Conservation (phyloP, 2,888 invertebrate species). For the Dasypolia templi region DNA sequence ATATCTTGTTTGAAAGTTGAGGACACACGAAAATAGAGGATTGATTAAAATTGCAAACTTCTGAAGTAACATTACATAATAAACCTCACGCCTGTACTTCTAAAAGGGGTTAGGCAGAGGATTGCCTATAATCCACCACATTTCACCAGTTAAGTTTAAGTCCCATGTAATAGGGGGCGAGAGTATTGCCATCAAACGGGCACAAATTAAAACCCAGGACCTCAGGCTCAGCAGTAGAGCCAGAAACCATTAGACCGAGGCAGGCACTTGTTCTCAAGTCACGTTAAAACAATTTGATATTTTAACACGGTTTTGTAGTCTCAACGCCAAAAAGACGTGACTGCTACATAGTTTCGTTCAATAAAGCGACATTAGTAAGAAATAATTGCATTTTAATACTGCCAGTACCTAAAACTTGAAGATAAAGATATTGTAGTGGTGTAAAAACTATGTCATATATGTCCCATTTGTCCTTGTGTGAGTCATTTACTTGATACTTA, state of each 20-base stretch:
- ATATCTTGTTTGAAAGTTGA: not conserved
- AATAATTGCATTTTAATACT: constrained; percentile 38
- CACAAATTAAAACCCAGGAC: not conserved
- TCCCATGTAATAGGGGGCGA: not conserved
- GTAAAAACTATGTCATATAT: constrained; percentile 55
- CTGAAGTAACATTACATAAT: constrained; percentile 7
- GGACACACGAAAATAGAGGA: not conserved
- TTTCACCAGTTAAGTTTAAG: not conserved
- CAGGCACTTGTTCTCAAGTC: not conserved
- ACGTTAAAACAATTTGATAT: constrained; percentile 3
- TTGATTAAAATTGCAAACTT: constrained; percentile 5
- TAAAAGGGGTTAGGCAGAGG: not conserved
- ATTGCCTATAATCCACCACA: not conserved
- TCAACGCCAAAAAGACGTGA: constrained; percentile 40
- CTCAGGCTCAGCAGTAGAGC: not conserved
- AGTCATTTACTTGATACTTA: constrained; percentile 53
- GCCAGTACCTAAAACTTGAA: constrained; percentile 27
- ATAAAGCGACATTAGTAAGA: constrained; percentile 11
- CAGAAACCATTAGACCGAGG: not conserved
- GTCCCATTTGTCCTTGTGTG: constrained; percentile 59
- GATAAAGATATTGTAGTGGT: constrained; percentile 48
- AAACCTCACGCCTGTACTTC: not conserved
- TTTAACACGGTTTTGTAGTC: constrained; percentile 11
- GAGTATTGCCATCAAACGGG: not conserved
- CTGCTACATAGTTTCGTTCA: constrained; percentile 30